Base-by-base conservation (phyloP, 2,888 invertebrate species). In the Cartodere bifasciata region DNA sequence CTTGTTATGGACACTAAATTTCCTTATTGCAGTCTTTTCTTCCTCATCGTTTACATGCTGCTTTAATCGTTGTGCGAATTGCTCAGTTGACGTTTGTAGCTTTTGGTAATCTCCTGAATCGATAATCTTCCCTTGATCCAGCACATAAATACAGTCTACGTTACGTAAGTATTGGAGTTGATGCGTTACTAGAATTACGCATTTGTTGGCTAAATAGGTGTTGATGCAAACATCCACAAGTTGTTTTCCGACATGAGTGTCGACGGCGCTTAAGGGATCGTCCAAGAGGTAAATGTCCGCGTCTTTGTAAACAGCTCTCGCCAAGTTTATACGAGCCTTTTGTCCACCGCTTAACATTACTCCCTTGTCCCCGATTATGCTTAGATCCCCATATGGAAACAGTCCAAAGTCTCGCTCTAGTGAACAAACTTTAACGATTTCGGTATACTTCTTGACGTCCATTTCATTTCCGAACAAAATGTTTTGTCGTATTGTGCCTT, bases 181-280 rank as follows among this genome's bases (percentile, higher is more conserved):
- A 45, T 75, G 75, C 1, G 85, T 86, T 41, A 81, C 78, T 10
- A 84, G 66, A 24, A 85, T 68, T 13, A 75, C 58, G 2, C 79
- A 75, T 49, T 77, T 72, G 38, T 72, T 64, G 6, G 67, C 61
- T 40, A 85, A 60, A 44, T 72, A 71, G 4, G 65, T 40, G 13
- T 44, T 63, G 27, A 82, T 67, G 47, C 81, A 84, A 48, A 77
- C 70, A 49, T 87, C 82, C 58, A 87, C 88, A 43, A 90, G 64
- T 57, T 85, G 82, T 1, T 80, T 71, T 2, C 85, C 84, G 2
- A 90, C 88, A 52, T 82, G 79, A 0, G 85, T 71, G 61, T 90
- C 90, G 7, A 90, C 88, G 0, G 88, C 88, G 40, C 84, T 78
- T 10, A 90, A 62, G 0, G 88, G 88, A 60, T 90, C 88, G 55